These are phyloP conservation scores for Drosophila neonasuta DNA, from an alignment of 2,888 invertebrate species.

Conservation along the genomic window DNA sequence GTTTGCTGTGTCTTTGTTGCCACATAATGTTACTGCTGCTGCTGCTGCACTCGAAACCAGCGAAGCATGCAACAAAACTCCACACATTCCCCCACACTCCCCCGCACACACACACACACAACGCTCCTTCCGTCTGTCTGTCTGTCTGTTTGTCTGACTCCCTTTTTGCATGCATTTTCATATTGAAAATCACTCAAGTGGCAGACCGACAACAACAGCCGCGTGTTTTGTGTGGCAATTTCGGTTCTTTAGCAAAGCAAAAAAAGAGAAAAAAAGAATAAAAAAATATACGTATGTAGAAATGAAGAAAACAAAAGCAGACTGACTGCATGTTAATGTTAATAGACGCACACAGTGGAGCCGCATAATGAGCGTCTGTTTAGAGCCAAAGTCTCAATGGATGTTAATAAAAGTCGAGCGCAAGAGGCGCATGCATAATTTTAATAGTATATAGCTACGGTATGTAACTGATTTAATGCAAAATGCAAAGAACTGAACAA, in stretches of 20 bases:
- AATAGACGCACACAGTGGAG: constrained; percentile 49
- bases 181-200: constrained; percentile 75
- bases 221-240: constrained; percentile 50
- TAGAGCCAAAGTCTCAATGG: constrained; percentile 57
- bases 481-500: no score
- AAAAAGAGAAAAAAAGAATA: constrained; percentile 4
- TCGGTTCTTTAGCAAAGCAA: constrained; percentile 54
- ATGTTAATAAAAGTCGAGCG: constrained; percentile 60
- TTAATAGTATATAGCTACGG: background rate
- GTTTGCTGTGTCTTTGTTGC: constrained; percentile 48
- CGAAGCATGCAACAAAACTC: constrained; percentile 58
- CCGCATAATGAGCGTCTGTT: constrained; percentile 64
- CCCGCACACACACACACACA: background rate
- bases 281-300: background rate
- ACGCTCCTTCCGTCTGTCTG: constrained; percentile 15
- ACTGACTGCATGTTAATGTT: constrained; percentile 64
- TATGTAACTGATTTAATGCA: no score
- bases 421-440: constrained; percentile 18
- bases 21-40: constrained; percentile 61
- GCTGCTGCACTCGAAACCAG: constrained; percentile 57
- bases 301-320: constrained; percentile 36
- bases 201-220: constrained; percentile 60
- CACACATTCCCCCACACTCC: constrained; percentile 14
- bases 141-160: constrained; percentile 47
- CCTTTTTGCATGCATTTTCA: constrained; percentile 69